phyloP scores from a whole-genome alignment of 35 echinoderm and acorn worm genomes.

The Strongylocentrotus purpuratus region DNA sequence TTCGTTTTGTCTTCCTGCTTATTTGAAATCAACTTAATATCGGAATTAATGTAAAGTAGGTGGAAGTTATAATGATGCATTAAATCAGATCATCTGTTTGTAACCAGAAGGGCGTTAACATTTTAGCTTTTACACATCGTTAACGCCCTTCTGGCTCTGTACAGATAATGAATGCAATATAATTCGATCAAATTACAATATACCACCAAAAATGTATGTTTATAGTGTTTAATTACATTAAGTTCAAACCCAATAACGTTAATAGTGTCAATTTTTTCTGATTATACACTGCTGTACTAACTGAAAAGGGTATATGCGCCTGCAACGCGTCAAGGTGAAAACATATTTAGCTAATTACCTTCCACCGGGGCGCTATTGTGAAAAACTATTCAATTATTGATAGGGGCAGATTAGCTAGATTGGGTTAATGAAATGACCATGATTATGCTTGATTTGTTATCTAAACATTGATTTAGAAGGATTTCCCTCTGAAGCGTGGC shows the following conservation, averaged over 20 bases:
- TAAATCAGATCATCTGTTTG: too few relatives aligned
- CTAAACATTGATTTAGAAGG: constrained; percentile 38
- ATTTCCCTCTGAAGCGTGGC: not conserved
- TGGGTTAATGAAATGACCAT: constrained; percentile 26
- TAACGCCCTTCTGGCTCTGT: too few relatives aligned
- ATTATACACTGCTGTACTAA: not conserved
- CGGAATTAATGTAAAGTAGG: too few relatives aligned
- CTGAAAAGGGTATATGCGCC: not conserved
- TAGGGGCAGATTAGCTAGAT: constrained; percentile 6
- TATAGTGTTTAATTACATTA: not conserved
- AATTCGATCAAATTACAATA: too few relatives aligned
- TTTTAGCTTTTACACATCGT: too few relatives aligned
- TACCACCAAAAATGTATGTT: too few relatives aligned
- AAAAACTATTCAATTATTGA: constrained; percentile 16
- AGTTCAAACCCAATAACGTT: not conserved
- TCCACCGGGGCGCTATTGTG: not conserved
- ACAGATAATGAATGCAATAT: too few relatives aligned
- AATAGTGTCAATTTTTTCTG: not conserved
- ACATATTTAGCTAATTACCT: constrained; percentile 33
- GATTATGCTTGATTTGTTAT: constrained; percentile 26
- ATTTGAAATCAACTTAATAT: too few relatives aligned
- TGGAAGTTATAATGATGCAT: too few relatives aligned
- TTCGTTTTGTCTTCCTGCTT: too few relatives aligned
- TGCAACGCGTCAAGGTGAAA: not conserved
- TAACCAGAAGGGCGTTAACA: too few relatives aligned